Evolutionary conservation across 2,797 vertebrate species (phyloP).

Genomic region (Amphiprion clarkii): DNA sequence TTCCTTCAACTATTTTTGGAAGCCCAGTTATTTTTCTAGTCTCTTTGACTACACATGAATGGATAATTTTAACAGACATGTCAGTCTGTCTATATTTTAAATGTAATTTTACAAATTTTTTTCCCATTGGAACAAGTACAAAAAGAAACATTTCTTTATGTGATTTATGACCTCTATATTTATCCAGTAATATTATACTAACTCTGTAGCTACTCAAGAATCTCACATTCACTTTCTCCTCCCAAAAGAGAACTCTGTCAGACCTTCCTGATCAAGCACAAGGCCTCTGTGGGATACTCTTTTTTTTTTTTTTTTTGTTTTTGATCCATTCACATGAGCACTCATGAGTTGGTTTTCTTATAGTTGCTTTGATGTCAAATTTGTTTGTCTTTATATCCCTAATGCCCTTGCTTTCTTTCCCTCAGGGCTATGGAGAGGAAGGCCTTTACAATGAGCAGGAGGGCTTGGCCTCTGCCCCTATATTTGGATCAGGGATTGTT

Average conservation of each 20-base stretch:
- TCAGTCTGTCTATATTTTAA: neutral
- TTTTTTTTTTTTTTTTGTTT: neutral
- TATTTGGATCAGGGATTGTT: conserved; percentile 90
- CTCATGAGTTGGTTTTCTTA: conserved; percentile 8
- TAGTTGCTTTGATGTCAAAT: conserved; percentile 8
- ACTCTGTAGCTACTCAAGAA: neutral
- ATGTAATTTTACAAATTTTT: neutral
- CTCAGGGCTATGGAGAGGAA: conserved; percentile 89
- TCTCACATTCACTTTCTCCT: neutral
- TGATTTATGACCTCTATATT: neutral
- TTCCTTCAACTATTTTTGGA: neutral
- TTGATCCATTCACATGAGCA: conserved; percentile 9
- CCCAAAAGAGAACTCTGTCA: neutral
- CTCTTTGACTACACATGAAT: too few species aligned
- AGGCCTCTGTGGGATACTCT: neutral
- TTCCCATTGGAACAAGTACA: neutral
- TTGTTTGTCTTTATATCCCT: conserved; percentile 8
- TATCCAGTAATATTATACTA: neutral
- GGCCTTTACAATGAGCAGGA: conserved; percentile 89
- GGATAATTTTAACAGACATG: neutral
- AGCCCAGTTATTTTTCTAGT: too few species aligned
- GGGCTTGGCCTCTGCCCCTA: conserved; percentile 86
- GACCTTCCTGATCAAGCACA: neutral
- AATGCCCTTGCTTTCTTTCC: conserved; percentile 30
- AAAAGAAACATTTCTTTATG: neutral